Base-by-base conservation (phyloP, 2,113 vertebrate genomes). In the Athene cunicularia region DNA sequence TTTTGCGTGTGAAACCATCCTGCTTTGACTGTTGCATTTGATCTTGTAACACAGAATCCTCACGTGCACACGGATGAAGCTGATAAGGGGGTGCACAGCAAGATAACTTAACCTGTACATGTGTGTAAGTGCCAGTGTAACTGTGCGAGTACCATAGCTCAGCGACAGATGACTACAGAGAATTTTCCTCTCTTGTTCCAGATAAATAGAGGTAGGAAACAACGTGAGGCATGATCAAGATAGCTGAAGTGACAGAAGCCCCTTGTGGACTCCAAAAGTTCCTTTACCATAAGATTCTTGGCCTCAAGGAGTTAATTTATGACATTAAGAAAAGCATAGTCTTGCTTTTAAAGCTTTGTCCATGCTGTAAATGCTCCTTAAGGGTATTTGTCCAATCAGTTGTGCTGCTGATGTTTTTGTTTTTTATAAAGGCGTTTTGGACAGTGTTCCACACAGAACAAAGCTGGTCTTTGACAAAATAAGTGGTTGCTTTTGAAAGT, bases 1-100 rank as follows among this genome's bases (percentile, higher is more conserved):
- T 33, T 52, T 10, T 62, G 50, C 18, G 0, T 9, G 30, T 28
- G 62, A 21, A 75, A 8, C 15, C 21, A 1, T 8, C 52, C 37
- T 28, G 12, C 41, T 49, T 35, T 16, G 4, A 1, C 5, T 35
- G 21, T 26, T 11, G 7, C 2, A 23, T 35, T 45, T 52, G 16
- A 32, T 33, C 11, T 0, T 22, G 43, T 26, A 5, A 3, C 13
- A 3, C 23, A 20, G 20, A 45, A 24, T 45, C 59, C 14, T 16
- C 8, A 7, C 4, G 3, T 19, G 49, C 9, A 0, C 11, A n/a
- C 1, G 0, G 37, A 0, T 62, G 33, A 33, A 45, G 23, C 52
- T 17, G 66, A 3, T 30, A 0, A 50, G 64, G 66, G 24, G 32
- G 15, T 23, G 5, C 24, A 2, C 27, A 14, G 62, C 70, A 27